Evolutionary conservation across 2,888 invertebrate genomes (phyloP).

Genomic region (Latrodectus hesperus): DNA sequence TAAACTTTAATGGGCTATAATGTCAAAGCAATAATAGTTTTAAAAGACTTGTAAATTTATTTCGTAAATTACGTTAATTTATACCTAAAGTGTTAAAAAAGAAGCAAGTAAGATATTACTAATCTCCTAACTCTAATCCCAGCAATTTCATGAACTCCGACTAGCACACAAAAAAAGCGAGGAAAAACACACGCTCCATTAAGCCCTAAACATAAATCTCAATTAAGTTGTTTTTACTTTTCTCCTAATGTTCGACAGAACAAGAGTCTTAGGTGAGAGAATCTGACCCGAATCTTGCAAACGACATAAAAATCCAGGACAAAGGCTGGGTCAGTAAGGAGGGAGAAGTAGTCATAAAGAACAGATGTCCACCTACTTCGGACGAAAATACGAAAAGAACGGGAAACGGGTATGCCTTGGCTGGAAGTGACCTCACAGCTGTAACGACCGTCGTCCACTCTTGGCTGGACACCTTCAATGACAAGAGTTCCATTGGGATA

Average conservation of each 20-base stretch:
- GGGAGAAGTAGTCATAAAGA: conserved; percentile 20
- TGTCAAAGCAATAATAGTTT: too few species aligned
- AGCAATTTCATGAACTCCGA: too few species aligned
- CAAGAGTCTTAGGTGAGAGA: conserved; percentile 13
- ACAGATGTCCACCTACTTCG: conserved; percentile 62
- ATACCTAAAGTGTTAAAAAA: too few species aligned
- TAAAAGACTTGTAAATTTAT: too few species aligned
- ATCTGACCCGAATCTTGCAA: neutral
- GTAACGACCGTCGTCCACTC: conserved; percentile 70
- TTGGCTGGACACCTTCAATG: conserved; percentile 67
- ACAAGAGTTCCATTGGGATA: conserved; percentile 70
- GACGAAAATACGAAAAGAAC: conserved; percentile 55
- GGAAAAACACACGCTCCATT: too few species aligned
- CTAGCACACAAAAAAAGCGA: too few species aligned
- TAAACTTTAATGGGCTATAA: too few species aligned
- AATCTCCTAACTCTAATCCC: too few species aligned
- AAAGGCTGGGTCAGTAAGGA: neutral
- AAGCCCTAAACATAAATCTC: too few species aligned
- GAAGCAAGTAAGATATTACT: too few species aligned
- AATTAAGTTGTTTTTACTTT: too few species aligned
- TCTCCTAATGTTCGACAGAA: neutral
- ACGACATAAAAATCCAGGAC: neutral
- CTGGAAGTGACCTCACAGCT: conserved; percentile 67
- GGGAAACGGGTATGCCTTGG: conserved; percentile 44
- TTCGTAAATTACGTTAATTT: too few species aligned